Evolutionary conservation across 2,888 invertebrate species (phyloP).

Genomic region (Caenorhabditis becei): DNA sequence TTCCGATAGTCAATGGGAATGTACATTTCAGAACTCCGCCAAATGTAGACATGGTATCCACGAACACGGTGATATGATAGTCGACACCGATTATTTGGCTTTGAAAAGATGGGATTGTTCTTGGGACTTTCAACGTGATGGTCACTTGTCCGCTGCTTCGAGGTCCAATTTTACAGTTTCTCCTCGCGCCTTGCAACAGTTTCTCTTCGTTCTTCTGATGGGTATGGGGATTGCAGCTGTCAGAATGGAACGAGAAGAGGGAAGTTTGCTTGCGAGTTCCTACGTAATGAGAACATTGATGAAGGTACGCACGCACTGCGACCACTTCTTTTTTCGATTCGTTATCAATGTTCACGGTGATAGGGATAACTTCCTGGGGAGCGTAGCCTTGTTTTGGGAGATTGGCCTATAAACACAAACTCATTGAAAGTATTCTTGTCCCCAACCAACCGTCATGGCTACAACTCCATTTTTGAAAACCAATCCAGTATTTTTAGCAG

Average conservation of each 20-base stretch:
- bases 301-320: slow-evolving; percentile 16
- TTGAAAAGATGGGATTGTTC: not conserved
- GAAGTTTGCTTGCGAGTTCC: not conserved
- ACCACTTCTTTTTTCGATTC: not conserved
- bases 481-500: slow-evolving; percentile 21
- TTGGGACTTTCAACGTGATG: slow-evolving; percentile 8
- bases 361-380: slow-evolving; percentile 1
- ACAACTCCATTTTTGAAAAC: slow-evolving; percentile 41
- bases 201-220: slow-evolving; percentile 2
- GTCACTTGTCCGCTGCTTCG: not conserved
- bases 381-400: slow-evolving; percentile 13
- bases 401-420: not conserved
- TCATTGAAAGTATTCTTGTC: not conserved
- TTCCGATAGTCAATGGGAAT: slow-evolving; percentile 6
- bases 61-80: not conserved
- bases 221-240: not conserved
- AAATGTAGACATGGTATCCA: not conserved
- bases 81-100: slow-evolving; percentile 54
- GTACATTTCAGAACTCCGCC: not conserved
- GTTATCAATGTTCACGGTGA: slow-evolving; percentile 25
- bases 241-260: not conserved
- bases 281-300: slow-evolving; percentile 11
- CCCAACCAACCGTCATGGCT: slow-evolving; percentile 12
- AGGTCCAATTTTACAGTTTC: not conserved
- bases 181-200: not conserved